Base-by-base conservation (phyloP, 1,140 invertebrate species). In the Vanessa tameamea region DNA sequence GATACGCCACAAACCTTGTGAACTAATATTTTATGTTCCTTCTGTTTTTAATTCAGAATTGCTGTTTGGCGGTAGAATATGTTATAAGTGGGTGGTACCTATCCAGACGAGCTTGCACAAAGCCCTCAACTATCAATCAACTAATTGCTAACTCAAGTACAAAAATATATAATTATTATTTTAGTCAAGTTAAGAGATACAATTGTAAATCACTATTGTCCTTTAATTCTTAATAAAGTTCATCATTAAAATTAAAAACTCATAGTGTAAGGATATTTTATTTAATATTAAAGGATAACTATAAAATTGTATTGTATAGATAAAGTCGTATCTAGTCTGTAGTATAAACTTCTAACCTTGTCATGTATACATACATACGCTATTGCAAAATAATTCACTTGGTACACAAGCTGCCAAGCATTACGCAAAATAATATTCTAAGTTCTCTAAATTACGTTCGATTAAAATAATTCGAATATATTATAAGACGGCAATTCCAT, bases 301-400 rank as follows among this genome's bases (percentile, higher is more conserved):
- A 47, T 64, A 51, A 51, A 51, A 51, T 6, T 15, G 12, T 14
- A 51, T 51, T 51, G n/a, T n/a, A 1, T 51, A 51, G 48, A 51
- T 59, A 59, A 7, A 13, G 8, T 7, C 14, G 12, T 59, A 11
- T 26, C 9, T 31, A 43, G 26, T 67, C 65, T 55, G 53, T 67
- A 67, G 31, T 55, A 55, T 53, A 43, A 55, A 47, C 47, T 69
- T 55, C 11, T 78, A 68, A 78, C 72, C 76, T 78, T 74, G 76
- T 71, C 71, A 64, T 72, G 51, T 69, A 47, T 43, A 43, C 37
- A 64, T 47, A 20, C 47, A 63, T 68, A 57, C 43, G 53, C 50
- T 61, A 69, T 78, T 78, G 72, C 72, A 69, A 75, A 78, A 75
- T 78, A 67, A 57, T 68, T 75, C 69, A 71, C 70, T 50, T 77